Conservation (phyloP, 2,113 vertebrate genomes). For the Oncorhynchus keta region DNA sequence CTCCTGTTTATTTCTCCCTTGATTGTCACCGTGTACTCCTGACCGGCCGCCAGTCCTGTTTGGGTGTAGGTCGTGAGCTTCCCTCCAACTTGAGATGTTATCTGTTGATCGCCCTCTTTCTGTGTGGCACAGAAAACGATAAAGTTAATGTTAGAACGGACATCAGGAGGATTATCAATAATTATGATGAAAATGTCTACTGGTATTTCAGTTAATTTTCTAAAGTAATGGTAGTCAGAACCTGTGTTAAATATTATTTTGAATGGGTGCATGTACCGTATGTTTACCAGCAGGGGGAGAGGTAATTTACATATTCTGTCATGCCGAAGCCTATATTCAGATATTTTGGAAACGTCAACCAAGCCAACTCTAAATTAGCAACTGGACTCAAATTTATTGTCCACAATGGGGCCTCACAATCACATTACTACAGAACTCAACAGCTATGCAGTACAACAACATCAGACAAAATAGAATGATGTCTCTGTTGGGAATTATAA, state of each 20-base stretch:
- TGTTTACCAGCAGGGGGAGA: slow-evolving; percentile 12
- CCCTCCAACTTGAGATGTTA: slow-evolving; percentile 55
- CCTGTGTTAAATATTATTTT: not conserved
- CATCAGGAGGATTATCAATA: not conserved
- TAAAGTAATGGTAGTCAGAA: not conserved
- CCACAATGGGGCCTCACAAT: too few species aligned
- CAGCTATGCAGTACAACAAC: too few species aligned
- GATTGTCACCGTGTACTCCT: slow-evolving; percentile 69
- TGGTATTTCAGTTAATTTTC: too few species aligned
- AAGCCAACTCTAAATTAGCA: too few species aligned
- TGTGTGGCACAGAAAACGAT: slow-evolving; percentile 33
- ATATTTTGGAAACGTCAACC: too few species aligned
- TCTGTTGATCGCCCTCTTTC: slow-evolving; percentile 66
- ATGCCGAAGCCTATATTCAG: not conserved
- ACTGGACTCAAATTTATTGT: too few species aligned
- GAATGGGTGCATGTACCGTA: not conserved
- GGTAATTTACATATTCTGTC: not conserved
- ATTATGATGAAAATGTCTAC: not conserved
- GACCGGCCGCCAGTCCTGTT: slow-evolving; percentile 71
- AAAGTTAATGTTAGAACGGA: not conserved
- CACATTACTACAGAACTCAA: too few species aligned
- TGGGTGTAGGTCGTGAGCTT: slow-evolving; percentile 62
- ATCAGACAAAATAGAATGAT: too few species aligned
- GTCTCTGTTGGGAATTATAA: too few species aligned
- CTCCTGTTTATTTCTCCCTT: slow-evolving; percentile 59